Evolutionary conservation across 2,888 invertebrate species (phyloP).

Genomic region (Steromphala cineraria): DNA sequence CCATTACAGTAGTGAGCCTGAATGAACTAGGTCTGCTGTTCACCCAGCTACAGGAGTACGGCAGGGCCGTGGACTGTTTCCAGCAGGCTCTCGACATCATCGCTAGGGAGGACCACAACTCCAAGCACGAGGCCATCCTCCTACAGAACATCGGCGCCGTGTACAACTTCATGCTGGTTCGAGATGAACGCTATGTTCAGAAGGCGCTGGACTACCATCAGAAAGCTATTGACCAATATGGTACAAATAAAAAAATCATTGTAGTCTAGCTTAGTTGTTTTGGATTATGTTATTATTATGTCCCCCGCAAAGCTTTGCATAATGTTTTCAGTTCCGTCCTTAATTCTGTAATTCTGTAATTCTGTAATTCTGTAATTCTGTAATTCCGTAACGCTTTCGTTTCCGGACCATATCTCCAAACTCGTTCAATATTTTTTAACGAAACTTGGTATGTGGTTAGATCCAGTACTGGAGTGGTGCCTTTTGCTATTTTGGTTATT

Average conservation of each 20-base stretch:
- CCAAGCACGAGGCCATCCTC: conserved; percentile 57
- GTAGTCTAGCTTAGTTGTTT: too few relatives aligned
- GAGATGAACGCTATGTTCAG: conserved; percentile 26
- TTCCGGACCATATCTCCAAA: too few relatives aligned
- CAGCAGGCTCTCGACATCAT: conserved; percentile 57
- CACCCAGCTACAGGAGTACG: conserved; percentile 58
- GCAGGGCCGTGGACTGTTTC: conserved; percentile 59
- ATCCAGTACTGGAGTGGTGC: too few relatives aligned
- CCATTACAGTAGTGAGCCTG: conserved; percentile 56
- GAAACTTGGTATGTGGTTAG: too few relatives aligned
- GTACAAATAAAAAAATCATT: conserved; percentile 23
- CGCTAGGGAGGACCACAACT: conserved; percentile 30
- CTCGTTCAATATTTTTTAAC: too few relatives aligned
- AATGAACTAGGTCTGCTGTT: conserved; percentile 68
- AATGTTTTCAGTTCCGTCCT: too few relatives aligned
- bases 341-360: too few relatives aligned
- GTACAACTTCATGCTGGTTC: conserved; percentile 62
- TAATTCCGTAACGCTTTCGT: too few relatives aligned
- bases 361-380: too few relatives aligned
- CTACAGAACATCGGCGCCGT: conserved; percentile 68
- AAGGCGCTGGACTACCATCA: conserved; percentile 56
- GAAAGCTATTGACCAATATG: conserved; percentile 53
- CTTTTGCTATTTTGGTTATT: too few relatives aligned
- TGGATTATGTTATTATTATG: too few relatives aligned
- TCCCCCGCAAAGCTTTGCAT: too few relatives aligned